A percentile compares a stretch with the other conserved stretches of the same genome.
Conservation (phyloP, 2,113 vertebrate species). For the Nipponia nippon region DNA sequence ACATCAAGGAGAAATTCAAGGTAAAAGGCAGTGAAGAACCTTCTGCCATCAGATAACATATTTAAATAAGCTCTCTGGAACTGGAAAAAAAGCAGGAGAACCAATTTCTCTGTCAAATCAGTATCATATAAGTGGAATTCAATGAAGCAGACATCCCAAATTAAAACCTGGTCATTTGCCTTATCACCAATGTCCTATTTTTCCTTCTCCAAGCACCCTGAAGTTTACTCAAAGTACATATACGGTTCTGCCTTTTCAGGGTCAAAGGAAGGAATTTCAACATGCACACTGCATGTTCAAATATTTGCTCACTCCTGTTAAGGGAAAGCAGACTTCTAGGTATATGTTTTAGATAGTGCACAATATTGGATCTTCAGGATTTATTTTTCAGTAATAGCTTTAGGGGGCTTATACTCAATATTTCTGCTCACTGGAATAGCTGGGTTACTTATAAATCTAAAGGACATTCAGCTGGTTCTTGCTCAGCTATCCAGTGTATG, state of each 20-base stretch:
- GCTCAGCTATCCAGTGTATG: background rate
- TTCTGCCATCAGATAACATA: background rate
- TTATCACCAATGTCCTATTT: background rate
- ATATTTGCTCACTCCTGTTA: background rate
- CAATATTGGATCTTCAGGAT: background rate
- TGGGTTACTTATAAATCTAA: background rate
- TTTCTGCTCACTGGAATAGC: background rate
- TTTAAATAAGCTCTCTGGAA: background rate
- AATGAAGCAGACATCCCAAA: background rate
- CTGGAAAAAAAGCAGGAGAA: background rate
- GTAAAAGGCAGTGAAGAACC: background rate
- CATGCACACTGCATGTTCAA: background rate
- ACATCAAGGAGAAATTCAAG: background rate
- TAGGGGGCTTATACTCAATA: background rate
- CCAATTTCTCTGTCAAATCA: background rate
- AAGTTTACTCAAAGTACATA: background rate
- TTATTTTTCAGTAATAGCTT: background rate
- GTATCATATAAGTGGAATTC: background rate
- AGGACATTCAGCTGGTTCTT: background rate
- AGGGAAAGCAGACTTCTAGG: background rate
- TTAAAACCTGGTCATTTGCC: background rate
- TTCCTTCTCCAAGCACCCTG: background rate
- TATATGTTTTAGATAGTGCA: background rate
- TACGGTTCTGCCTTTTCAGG: background rate
- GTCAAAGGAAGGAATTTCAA: background rate